phyloP scores from a whole-genome alignment of 2,888 invertebrate genomes.

The Palloptera scutellata region DNA sequence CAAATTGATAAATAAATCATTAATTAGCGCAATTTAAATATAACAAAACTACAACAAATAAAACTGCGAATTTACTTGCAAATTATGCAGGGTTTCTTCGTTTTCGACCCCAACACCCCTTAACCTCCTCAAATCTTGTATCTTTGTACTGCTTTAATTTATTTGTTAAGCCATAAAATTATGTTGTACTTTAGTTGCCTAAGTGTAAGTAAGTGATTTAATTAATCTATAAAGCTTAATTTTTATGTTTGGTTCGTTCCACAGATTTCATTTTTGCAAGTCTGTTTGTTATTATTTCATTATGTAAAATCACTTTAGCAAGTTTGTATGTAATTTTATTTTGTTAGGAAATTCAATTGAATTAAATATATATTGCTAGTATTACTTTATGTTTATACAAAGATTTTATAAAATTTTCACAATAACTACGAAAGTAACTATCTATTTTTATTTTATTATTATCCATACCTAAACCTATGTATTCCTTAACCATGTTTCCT shows the following conservation, averaged over 20 bases:
- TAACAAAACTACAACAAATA: too few species aligned
- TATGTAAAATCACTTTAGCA: not conserved
- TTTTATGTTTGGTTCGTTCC: too few species aligned
- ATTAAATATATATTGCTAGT: not conserved
- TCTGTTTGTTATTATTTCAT: constrained; percentile 12
- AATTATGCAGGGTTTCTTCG: too few species aligned
- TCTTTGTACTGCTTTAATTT: constrained; percentile 11
- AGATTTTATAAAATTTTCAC: not conserved
- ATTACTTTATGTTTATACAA: not conserved
- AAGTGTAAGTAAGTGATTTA: not conserved
- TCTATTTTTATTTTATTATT: too few species aligned
- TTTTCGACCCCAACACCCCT: not conserved
- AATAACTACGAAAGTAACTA: constrained; percentile 18
- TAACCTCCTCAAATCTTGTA: constrained; percentile 7
- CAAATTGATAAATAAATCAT: not conserved
- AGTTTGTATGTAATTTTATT: not conserved
- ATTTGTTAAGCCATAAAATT: not conserved
- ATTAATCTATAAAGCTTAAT: not conserved
- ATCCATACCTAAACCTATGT: too few species aligned
- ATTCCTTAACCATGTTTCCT: constrained; percentile 31
- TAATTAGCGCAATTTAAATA: too few species aligned
- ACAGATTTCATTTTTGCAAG: constrained; percentile 14
- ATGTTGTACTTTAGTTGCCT: not conserved
- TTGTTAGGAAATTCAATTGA: not conserved
- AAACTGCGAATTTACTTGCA: too few species aligned